phyloP scores from a whole-genome alignment of 92 coral and sea anemone genomes.

The Siderastrea radians region DNA sequence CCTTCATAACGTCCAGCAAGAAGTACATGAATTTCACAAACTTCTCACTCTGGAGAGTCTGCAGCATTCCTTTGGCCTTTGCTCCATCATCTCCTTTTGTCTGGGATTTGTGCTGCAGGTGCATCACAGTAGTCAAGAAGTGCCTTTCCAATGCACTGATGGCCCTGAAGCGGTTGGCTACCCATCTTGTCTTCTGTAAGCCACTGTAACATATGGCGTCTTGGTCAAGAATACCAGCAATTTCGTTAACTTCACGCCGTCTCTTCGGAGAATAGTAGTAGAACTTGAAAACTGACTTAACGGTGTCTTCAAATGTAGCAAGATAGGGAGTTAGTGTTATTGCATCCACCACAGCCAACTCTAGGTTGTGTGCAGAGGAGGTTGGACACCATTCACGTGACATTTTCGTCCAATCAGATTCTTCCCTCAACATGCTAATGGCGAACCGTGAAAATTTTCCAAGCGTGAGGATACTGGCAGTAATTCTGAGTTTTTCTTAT shows the following conservation, averaged over 20 bases:
- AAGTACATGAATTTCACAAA: constrained; percentile 55
- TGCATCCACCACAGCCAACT: constrained; percentile 68
- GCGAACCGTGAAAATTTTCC: neutral
- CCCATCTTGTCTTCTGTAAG: constrained; percentile 56
- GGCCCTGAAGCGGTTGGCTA: constrained; percentile 44
- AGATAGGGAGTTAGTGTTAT: constrained; percentile 32
- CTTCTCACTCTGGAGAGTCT: constrained; percentile 21
- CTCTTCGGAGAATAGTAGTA: constrained; percentile 62
- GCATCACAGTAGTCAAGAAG: constrained; percentile 40
- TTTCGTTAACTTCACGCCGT: constrained; percentile 48
- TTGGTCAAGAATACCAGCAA: constrained; percentile 46
- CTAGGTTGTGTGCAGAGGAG: constrained; percentile 49
- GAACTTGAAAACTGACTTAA: constrained; percentile 36
- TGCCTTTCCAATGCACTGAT: constrained; percentile 55
- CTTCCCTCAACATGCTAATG: neutral
- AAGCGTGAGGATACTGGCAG: neutral
- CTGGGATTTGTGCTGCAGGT: constrained; percentile 58
- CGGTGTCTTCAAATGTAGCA: constrained; percentile 39
- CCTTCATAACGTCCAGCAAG: constrained; percentile 51
- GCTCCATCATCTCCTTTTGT: constrained; percentile 51
- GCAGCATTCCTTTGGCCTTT: constrained; percentile 58
- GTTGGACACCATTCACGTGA: neutral
- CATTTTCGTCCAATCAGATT: neutral
- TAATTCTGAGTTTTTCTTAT: neutral
- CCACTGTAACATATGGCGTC: constrained; percentile 46